A percentile compares a stretch with the other conserved stretches of the same genome.
These are phyloP conservation scores for Lithobates pipiens DNA, from an alignment of 2,797 vertebrate species.

Conservation along the genomic window DNA sequence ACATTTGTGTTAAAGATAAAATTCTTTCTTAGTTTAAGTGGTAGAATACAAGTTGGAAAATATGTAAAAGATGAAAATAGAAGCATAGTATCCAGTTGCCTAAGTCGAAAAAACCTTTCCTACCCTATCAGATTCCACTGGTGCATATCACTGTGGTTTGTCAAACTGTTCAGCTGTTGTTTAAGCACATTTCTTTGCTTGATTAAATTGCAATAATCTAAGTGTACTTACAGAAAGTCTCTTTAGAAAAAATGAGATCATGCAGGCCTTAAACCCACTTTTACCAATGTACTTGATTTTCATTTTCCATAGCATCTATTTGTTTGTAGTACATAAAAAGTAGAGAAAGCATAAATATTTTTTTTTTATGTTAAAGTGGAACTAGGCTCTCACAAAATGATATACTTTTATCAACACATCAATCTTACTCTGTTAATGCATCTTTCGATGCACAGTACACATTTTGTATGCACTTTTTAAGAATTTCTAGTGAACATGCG, in stretches of 20 bases:
- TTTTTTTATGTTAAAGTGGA: too few species aligned
- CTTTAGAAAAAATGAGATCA: slow-evolving; percentile 45
- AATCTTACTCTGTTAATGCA: too few species aligned
- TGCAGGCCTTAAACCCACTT: slow-evolving; percentile 10
- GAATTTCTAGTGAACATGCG: too few species aligned
- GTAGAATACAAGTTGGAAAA: slow-evolving; percentile 18
- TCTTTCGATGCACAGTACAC: too few species aligned
- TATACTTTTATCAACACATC: too few species aligned
- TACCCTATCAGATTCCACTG: slow-evolving; percentile 48
- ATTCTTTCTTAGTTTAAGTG: background rate
- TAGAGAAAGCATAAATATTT: too few species aligned
- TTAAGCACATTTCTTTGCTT: slow-evolving; percentile 51
- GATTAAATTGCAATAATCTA: slow-evolving; percentile 55
- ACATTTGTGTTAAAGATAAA: slow-evolving; percentile 11
- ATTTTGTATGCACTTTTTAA: too few species aligned
- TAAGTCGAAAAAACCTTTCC: slow-evolving; percentile 48
- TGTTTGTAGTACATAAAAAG: too few species aligned
- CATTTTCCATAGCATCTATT: background rate
- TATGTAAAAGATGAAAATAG: slow-evolving; percentile 52
- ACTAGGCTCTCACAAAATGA: too few species aligned
- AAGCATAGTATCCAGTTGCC: slow-evolving; percentile 43
- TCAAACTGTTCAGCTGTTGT: slow-evolving; percentile 57
- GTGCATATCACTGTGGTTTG: slow-evolving; percentile 53
- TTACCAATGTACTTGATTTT: slow-evolving; percentile 1
- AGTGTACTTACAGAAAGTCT: slow-evolving; percentile 37